Percentiles rank a stretch among this genome's conserved stretches.
Evolutionary conservation across 2,888 invertebrate genomes (phyloP).

Genomic region (Uloborus plumipes): DNA sequence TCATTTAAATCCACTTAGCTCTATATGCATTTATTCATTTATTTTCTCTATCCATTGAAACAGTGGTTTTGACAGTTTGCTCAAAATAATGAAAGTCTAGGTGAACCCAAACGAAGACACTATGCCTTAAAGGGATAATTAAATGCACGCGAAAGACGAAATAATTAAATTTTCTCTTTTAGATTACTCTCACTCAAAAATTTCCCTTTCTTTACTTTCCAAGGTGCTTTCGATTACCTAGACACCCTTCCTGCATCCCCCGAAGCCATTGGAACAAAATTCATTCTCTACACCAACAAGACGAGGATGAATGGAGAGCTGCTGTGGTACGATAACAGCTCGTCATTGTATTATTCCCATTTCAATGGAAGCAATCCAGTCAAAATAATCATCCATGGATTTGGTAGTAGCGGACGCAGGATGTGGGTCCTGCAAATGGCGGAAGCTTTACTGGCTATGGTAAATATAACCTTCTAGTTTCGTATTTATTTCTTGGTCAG

Average conservation of each 20-base stretch:
- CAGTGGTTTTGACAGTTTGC: too few relatives aligned
- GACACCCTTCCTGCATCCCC: conserved; percentile 84
- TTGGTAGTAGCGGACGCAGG: conserved; percentile 90
- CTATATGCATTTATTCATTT: too few relatives aligned
- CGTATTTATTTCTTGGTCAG: too few relatives aligned
- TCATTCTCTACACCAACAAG: conserved; percentile 77
- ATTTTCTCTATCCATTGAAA: too few relatives aligned
- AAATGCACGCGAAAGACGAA: too few relatives aligned
- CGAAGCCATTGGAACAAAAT: conserved; percentile 80
- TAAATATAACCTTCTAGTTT: conserved; percentile 72
- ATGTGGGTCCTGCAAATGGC: conserved; percentile 96
- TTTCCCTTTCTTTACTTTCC: neutral
- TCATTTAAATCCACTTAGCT: too few relatives aligned
- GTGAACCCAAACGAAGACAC: too few relatives aligned
- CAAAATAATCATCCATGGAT: conserved; percentile 93
- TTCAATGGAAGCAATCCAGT: conserved; percentile 85
- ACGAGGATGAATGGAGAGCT: conserved; percentile 70
- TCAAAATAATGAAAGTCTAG: too few relatives aligned
- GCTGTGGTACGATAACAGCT: conserved; percentile 61
- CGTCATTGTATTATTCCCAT: conserved; percentile 79
- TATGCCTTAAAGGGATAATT: too few relatives aligned
- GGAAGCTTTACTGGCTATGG: conserved; percentile 89
- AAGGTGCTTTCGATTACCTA: conserved; percentile 89
- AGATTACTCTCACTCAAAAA: too few relatives aligned
- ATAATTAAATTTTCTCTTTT: too few relatives aligned